These are phyloP conservation scores for Epinephelus malabaricus DNA, from an alignment of 2,797 vertebrate genomes.

Conservation along the genomic window DNA sequence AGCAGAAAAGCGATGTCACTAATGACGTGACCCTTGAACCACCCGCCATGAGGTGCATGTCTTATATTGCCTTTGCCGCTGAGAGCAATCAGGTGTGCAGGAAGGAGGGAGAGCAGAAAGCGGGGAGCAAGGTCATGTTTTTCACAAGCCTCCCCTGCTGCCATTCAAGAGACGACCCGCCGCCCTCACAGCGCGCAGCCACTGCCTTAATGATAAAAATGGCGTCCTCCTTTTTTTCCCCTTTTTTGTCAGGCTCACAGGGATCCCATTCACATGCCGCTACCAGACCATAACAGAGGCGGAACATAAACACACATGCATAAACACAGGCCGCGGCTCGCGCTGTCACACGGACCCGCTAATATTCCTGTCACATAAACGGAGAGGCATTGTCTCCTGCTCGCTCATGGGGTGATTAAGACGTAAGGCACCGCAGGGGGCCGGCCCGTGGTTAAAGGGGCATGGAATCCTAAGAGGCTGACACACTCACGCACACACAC, in stretches of 20 bases:
- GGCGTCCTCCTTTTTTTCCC: not conserved
- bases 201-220: conserved; percentile 40
- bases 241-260: not conserved
- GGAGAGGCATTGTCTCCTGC: conserved; percentile 64
- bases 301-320: conserved; percentile 58
- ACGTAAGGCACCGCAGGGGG: conserved; percentile 61
- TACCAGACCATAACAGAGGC: conserved; percentile 52
- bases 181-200: not conserved
- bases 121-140: conserved; percentile 51
- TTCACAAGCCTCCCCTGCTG: conserved; percentile 22
- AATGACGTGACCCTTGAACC: conserved; percentile 73
- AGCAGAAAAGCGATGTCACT: conserved; percentile 66
- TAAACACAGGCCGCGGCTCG: conserved; percentile 25
- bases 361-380: conserved; percentile 71
- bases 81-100: conserved; percentile 50
- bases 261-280: conserved; percentile 38
- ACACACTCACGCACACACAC: conserved; percentile 35
- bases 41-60: conserved; percentile 28
- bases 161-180: conserved; percentile 31
- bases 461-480: conserved; percentile 65
- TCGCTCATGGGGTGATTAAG: conserved; percentile 74
- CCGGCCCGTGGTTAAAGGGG: conserved; percentile 63
- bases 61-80: conserved; percentile 42
- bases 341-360: conserved; percentile 39
- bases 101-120: not conserved